Conservation (phyloP, 2,797 vertebrate genomes). For the Melopsittacus undulatus region DNA sequence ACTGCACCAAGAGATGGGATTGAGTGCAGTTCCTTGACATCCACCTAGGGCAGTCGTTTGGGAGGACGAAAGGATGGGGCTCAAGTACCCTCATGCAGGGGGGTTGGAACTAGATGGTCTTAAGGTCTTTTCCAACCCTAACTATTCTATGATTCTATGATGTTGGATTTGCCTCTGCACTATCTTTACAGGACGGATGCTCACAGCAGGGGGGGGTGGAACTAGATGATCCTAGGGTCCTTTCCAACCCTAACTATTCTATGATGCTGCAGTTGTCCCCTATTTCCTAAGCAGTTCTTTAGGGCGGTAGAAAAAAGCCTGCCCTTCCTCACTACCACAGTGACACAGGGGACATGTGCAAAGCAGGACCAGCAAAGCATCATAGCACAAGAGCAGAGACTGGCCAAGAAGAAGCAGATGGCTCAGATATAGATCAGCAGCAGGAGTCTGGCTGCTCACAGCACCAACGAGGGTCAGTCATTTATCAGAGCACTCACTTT, state of each 20-base stretch:
- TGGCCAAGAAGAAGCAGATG: not conserved
- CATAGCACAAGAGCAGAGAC: not conserved
- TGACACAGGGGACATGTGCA: not conserved
- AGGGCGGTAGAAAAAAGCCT: not conserved
- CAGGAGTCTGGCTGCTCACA: not conserved
- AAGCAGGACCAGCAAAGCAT: not conserved
- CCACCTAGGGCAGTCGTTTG: accelerated
- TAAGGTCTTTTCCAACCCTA: no score
- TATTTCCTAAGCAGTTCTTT: not conserved
- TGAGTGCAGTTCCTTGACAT: not conserved
- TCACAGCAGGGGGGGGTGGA: not conserved
- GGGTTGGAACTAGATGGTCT: no score
- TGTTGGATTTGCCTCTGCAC: not conserved
- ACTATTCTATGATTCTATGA: no score
- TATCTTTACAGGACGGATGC: not conserved
- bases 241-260: not conserved
- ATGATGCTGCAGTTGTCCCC: accelerated
- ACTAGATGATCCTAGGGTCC: not conserved
- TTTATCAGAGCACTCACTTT: conserved; percentile 78
- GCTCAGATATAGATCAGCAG: not conserved
- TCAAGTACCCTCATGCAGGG: accelerated
- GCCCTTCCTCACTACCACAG: not conserved
- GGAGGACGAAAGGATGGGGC: accelerated
- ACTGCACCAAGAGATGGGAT: not conserved
- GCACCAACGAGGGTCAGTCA: accelerated